Evolutionary conservation across 2,797 vertebrate genomes (phyloP).

Genomic region (Ctenosaura bakeri): DNA sequence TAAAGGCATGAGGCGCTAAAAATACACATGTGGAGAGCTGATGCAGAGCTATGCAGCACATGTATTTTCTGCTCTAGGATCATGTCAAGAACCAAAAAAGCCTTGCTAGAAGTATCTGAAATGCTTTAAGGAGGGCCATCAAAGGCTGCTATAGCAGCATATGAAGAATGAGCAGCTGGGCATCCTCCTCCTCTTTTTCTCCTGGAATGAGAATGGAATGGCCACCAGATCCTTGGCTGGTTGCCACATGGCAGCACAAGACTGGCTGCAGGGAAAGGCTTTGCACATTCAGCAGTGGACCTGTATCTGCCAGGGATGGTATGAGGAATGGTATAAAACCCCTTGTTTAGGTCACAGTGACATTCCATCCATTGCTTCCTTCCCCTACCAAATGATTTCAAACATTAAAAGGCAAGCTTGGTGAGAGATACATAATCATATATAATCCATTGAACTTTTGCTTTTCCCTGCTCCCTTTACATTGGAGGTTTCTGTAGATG

Average conservation of each 20-base stretch:
- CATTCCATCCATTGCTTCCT: neutral
- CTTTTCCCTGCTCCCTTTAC: neutral
- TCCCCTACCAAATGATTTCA: slow-evolving; percentile 9
- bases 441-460: neutral
- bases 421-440: neutral
- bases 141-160: slow-evolving; percentile 6
- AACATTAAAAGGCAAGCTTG: neutral
- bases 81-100: slow-evolving; percentile 14
- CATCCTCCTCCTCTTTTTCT: slow-evolving; percentile 14
- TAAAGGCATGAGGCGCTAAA: slow-evolving; percentile 9
- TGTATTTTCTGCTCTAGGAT: slow-evolving; percentile 24
- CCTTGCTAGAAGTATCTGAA: slow-evolving; percentile 6
- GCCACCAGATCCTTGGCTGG: slow-evolving; percentile 13
- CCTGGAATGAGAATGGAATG: slow-evolving; percentile 40
- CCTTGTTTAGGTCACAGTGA: neutral
- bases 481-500: neutral
- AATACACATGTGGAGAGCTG: neutral
- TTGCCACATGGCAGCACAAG: slow-evolving; percentile 9
- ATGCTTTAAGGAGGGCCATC: slow-evolving; percentile 10
- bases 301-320: neutral
- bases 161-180: slow-evolving; percentile 31
- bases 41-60: neutral
- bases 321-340: slow-evolving; percentile 1
- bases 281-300: neutral
- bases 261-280: neutral